These are phyloP conservation scores for Harpagoxenus sublaevis DNA, from an alignment of 2,888 invertebrate genomes.

Conservation along the genomic window DNA sequence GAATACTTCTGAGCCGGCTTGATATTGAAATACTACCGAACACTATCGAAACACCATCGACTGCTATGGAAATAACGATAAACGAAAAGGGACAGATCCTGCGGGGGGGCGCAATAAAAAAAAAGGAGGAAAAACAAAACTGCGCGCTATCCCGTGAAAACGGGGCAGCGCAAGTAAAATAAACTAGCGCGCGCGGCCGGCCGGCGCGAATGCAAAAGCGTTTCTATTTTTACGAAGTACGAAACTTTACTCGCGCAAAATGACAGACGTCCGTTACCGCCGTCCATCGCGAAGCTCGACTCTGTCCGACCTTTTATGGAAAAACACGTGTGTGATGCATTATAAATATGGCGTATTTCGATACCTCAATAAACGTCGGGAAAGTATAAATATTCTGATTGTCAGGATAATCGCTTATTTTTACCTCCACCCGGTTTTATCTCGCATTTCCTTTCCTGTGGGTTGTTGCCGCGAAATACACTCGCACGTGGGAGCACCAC, in stretches of 20 bases:
- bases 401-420: constrained; percentile 45
- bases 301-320: not conserved
- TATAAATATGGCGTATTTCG: constrained; percentile 14
- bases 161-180: constrained; percentile 46
- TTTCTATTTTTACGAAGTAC: constrained; percentile 50
- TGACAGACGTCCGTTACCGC: not conserved
- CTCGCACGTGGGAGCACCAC: not conserved
- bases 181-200: constrained; percentile 40
- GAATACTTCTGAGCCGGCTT: constrained; percentile 64
- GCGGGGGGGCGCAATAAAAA: constrained; percentile 40
- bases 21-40: constrained; percentile 60
- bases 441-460: not conserved
- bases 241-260: constrained; percentile 49
- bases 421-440: constrained; percentile 18
- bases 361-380: constrained; percentile 4
- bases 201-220: constrained; percentile 41
- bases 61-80: constrained; percentile 58
- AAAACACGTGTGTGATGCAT: constrained; percentile 8
- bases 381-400: constrained; percentile 41
- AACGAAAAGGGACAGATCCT: constrained; percentile 54
- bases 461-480: constrained; percentile 5
- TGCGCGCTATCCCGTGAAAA: constrained; percentile 36
- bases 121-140: constrained; percentile 29
- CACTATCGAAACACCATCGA: constrained; percentile 58
- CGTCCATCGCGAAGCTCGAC: constrained; percentile 22